These are phyloP conservation scores for Carterocephalus palaemon DNA, from an alignment of 2,888 invertebrate genomes.

Conservation along the genomic window DNA sequence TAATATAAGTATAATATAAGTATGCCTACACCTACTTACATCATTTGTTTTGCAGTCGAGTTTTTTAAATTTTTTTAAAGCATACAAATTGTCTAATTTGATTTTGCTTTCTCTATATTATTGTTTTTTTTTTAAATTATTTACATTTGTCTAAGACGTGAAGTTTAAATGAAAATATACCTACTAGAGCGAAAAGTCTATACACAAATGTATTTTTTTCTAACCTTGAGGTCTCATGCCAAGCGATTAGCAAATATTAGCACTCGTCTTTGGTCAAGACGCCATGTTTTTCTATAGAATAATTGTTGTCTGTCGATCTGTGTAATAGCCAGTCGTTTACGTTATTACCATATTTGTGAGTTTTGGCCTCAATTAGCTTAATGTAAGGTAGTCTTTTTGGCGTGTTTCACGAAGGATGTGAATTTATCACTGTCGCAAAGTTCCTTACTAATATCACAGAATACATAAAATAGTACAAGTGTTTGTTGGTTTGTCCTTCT, in stretches of 20 bases:
- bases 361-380: conserved; percentile 34
- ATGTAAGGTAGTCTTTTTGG: conserved; percentile 28
- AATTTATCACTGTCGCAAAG: conserved; percentile 8
- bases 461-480: too few species aligned
- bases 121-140: conserved; percentile 6
- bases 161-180: conserved; percentile 2
- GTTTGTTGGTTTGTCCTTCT: too few species aligned
- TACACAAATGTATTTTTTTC: conserved; percentile 1
- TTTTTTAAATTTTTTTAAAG: too few species aligned
- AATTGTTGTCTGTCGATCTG: not conserved
- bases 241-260: conserved; percentile 19
- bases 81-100: too few species aligned
- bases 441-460: too few species aligned
- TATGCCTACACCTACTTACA: too few species aligned
- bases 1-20: too few species aligned
- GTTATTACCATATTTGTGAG: conserved; percentile 20
- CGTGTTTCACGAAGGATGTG: conserved; percentile 25
- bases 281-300: conserved; percentile 11
- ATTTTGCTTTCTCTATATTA: not conserved
- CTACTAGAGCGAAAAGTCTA: too few species aligned
- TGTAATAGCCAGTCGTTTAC: conserved; percentile 15
- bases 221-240: conserved; percentile 12
- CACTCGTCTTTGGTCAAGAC: conserved; percentile 10
- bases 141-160: conserved; percentile 4
- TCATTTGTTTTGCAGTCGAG: too few species aligned